Conservation (phyloP, 2,113 vertebrate genomes). For the Onychostoma macrolepis region DNA sequence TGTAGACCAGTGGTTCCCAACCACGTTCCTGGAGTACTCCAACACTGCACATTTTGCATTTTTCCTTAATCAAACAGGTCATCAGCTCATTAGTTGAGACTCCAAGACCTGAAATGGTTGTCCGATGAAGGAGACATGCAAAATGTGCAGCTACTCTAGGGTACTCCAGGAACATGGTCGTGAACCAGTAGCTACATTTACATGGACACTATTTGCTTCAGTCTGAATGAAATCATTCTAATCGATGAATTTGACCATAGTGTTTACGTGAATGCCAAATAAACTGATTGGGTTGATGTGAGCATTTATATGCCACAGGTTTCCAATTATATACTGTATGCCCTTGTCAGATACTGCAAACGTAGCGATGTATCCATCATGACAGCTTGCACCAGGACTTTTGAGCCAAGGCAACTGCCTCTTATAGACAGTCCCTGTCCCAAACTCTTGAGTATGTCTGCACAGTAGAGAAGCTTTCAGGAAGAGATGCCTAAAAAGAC, state of each 20-base stretch:
- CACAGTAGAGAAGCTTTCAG: not conserved
- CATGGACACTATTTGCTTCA: too few relatives aligned
- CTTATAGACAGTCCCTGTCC: not conserved
- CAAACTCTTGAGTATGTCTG: not conserved
- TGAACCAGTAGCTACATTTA: too few relatives aligned
- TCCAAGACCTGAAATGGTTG: not conserved
- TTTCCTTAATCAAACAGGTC: not conserved
- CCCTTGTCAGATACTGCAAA: not conserved
- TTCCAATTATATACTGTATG: too few relatives aligned
- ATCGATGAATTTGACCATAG: too few relatives aligned
- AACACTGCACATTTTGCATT: not conserved
- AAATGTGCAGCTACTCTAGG: too few relatives aligned
- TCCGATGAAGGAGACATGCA: not conserved
- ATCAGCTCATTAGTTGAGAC: not conserved
- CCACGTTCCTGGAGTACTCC: not conserved
- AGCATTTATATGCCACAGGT: not conserved
- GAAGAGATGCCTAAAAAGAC: not conserved
- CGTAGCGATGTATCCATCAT: too few relatives aligned
- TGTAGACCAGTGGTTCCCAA: not conserved
- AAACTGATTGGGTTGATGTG: too few relatives aligned
- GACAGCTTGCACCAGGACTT: not conserved
- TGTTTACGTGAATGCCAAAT: too few relatives aligned
- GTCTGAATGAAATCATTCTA: too few relatives aligned
- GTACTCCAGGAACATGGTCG: too few relatives aligned
- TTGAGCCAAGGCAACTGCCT: not conserved